Conservation (phyloP, 2,888 invertebrate genomes). For the Ennomos fuscantarius region DNA sequence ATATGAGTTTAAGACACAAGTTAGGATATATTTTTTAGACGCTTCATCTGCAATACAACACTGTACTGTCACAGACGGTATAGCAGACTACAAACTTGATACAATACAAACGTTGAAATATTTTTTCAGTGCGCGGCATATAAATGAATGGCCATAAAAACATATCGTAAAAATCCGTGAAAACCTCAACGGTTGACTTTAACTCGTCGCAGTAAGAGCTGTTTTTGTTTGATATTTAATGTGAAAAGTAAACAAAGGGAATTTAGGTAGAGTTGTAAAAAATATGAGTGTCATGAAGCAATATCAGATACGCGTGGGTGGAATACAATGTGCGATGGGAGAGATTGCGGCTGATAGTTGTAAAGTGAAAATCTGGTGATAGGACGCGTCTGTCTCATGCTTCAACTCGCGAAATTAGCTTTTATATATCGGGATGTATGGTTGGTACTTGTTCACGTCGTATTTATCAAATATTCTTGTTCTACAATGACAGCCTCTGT, state of each 20-base stretch:
- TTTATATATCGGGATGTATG: too few species aligned
- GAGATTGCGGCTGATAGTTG: conserved; percentile 35
- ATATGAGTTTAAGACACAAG: too few species aligned
- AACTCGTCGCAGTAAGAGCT: conserved; percentile 24
- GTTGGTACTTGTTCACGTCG: too few species aligned
- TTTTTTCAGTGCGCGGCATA: conserved; percentile 44
- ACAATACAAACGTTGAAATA: conserved; percentile 38
- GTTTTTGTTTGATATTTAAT: conserved; percentile 16
- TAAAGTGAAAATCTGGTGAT: conserved; percentile 24
- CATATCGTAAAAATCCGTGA: conserved; percentile 48
- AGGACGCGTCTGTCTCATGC: neutral
- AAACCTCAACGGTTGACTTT: conserved; percentile 22
- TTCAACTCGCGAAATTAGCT: neutral
- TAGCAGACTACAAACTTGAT: conserved; percentile 36
- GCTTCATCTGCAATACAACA: conserved; percentile 28
- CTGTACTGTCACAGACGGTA: conserved; percentile 30
- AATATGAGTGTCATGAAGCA: conserved; percentile 55
- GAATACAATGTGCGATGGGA: conserved; percentile 39
- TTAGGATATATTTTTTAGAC: conserved; percentile 16
- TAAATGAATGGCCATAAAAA: conserved; percentile 51
- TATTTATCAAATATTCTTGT: too few species aligned
- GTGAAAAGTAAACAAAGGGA: conserved; percentile 35
- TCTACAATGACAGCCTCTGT: too few species aligned
- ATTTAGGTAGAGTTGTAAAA: conserved; percentile 49
- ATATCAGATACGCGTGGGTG: conserved; percentile 50